Percentiles rank a stretch among this genome's conserved stretches.
Evolutionary conservation across 92 coral and sea anemone genomes (phyloP).

Genomic region (Montipora capitata): DNA sequence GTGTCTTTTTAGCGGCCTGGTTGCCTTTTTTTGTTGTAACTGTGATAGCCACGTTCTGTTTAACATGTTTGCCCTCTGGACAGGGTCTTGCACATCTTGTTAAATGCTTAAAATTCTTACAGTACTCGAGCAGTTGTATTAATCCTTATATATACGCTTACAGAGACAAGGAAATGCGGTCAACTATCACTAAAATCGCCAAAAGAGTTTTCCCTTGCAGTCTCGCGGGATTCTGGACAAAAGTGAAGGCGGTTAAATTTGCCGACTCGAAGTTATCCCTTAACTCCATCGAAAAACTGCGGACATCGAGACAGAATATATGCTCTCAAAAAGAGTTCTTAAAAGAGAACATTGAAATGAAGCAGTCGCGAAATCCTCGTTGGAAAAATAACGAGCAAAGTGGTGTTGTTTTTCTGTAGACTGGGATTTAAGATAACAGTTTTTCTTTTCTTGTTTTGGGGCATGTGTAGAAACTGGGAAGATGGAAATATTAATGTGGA

Average conservation of each 20-base stretch:
- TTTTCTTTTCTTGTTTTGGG: not conserved
- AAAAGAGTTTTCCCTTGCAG: constrained; percentile 15
- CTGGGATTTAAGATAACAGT: not conserved
- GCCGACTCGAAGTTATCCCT: not conserved
- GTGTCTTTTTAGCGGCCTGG: constrained; percentile 88
- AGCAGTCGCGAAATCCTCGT: not conserved
- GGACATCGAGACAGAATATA: not conserved
- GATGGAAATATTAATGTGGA: not conserved
- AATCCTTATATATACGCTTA: constrained; percentile 95
- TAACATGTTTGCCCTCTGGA: constrained; percentile 47
- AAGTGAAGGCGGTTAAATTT: not conserved
- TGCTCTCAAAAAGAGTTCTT: not conserved
- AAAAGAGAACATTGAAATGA: not conserved
- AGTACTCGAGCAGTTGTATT: constrained; percentile 83
- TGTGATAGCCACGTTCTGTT: constrained; percentile 72
- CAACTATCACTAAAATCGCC: constrained; percentile 64
- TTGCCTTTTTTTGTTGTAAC: constrained; percentile 85
- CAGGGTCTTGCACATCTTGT: constrained; percentile 65
- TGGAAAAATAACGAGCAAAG: constrained; percentile 47
- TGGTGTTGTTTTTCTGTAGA: constrained; percentile 46
- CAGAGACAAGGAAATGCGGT: constrained; percentile 82
- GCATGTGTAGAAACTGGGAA: not conserved
- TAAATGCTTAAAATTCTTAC: constrained; percentile 88
- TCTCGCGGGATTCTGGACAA: constrained; percentile 17
- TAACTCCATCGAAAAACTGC: not conserved